Base-by-base conservation (phyloP, 2,888 invertebrate species). In the Deilephila porcellus region DNA sequence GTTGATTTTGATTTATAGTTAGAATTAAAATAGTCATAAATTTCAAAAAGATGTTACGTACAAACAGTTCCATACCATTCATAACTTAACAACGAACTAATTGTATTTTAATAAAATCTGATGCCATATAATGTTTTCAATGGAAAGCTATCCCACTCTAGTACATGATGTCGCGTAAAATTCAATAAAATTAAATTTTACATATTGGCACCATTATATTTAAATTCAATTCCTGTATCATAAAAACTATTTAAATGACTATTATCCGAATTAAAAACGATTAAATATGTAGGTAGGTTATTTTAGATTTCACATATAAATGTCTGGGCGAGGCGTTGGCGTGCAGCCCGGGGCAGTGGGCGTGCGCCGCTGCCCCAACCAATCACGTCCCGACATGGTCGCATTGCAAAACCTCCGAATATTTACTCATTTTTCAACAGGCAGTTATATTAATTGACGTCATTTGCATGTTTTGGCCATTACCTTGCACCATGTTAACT, bases 311-410 rank as follows among this genome's bases (percentile, higher is more conserved):
- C 88, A 88, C 89, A 88, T 90, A 82, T 88, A 89, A 90, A 86
- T 82, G 82, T 82, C 78, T 77, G 82, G 81, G 79, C 78, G 83
- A 86, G 86, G 86, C 85, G 85, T 84, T 80, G 76, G 86, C 86
- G 83, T 89, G 88, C 84, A 78, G 89, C 93, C 90, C 82, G 89
- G 81, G 92, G 93, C 92, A 86, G 88, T 89, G 89, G 94, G 94
- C 93, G 94, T 90, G 83, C 84, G 83, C 79, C 80, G 79, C 60
- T 74, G 71, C 63, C 67, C 77, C 83, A 86, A 79, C 93, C 92
- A 93, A 92, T 92, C 75, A 86, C 84, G 79, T 77, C 25, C 60
- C 72, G 60, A 34, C 56, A 4, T 70, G 37, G 14, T 56, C 71
- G 20, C 52, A 25, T 20, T 60, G 52, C 60, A 85, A 83, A 86